These are phyloP conservation scores for Rachycentron canadum DNA, from an alignment of 2,797 vertebrate species.

Conservation along the genomic window DNA sequence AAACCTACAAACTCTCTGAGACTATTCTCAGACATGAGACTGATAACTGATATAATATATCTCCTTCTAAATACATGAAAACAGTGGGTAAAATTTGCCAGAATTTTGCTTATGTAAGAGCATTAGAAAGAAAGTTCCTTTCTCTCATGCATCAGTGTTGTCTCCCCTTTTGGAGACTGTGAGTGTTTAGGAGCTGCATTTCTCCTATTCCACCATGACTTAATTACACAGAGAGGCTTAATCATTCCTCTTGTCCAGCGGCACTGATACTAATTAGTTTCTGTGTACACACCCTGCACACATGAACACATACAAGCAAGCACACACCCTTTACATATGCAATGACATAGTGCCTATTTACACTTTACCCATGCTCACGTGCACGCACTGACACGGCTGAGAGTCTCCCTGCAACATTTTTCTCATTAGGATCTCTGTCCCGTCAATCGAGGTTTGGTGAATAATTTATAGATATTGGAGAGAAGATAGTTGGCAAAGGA, in stretches of 20 bases:
- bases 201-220: conserved; percentile 48
- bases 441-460: conserved; percentile 70
- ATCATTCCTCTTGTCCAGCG: conserved; percentile 68
- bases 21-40: not conserved
- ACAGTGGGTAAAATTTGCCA: not conserved
- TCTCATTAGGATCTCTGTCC: conserved; percentile 71
- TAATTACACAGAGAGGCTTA: conserved; percentile 63
- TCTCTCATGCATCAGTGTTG: not conserved
- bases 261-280: conserved; percentile 66
- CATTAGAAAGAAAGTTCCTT: not conserved
- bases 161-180: conserved; percentile 9
- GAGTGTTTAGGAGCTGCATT: conserved; percentile 34
- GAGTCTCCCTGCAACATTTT: conserved; percentile 67
- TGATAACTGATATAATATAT: not conserved
- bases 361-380: conserved; percentile 45
- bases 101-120: not conserved
- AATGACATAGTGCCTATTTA: conserved; percentile 53
- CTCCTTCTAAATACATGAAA: not conserved
- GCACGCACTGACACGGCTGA: conserved; percentile 48
- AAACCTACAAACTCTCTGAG: not conserved
- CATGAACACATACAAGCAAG: not conserved
- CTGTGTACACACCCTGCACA: conserved; percentile 32
- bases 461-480: conserved; percentile 75
- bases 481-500: conserved; percentile 44
- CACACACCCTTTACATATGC: conserved; percentile 44